Conservation (phyloP, 2,797 vertebrate species). For the Dipus sagitta region DNA sequence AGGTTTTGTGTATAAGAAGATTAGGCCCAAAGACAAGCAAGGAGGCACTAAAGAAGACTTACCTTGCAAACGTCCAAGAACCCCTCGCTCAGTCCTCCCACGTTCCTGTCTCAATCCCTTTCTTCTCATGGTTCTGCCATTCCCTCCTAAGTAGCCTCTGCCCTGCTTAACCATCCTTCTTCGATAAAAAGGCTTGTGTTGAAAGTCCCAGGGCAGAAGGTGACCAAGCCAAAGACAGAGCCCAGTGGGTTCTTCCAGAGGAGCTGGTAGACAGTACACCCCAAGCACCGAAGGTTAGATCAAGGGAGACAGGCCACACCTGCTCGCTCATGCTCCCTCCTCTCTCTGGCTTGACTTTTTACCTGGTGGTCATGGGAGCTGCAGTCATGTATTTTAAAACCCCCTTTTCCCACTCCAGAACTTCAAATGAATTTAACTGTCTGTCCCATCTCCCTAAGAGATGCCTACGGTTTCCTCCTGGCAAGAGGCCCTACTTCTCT, state of each 20-base stretch:
- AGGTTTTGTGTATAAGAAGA: neutral
- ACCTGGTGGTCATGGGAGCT: neutral
- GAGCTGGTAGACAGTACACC: neutral
- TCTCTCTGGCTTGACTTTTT: slow-evolving; percentile 38
- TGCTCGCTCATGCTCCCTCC: neutral
- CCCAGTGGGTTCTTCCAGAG: neutral
- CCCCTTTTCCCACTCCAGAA: neutral
- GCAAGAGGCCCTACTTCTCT: neutral
- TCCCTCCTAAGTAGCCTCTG: slow-evolving; percentile 38
- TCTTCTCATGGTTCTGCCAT: slow-evolving; percentile 66
- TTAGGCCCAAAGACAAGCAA: neutral
- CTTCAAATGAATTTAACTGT: neutral
- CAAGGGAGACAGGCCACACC: neutral
- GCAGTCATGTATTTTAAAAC: neutral
- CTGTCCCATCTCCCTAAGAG: neutral
- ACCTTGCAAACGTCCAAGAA: neutral
- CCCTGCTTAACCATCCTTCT: slow-evolving; percentile 34
- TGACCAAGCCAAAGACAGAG: neutral
- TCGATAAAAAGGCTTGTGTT: slow-evolving; percentile 54
- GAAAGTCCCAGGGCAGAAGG: neutral
- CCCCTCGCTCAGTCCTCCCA: neutral
- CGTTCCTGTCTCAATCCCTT: slow-evolving; percentile 55
- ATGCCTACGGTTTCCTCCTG: neutral
- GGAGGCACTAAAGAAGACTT: slow-evolving; percentile 12
- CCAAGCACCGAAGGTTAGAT: neutral